Evolutionary conservation across 2,888 invertebrate species (phyloP), one percentile per base, ranked within the genome.

Genomic region (Chrysotoxum bicinctum): DNA sequence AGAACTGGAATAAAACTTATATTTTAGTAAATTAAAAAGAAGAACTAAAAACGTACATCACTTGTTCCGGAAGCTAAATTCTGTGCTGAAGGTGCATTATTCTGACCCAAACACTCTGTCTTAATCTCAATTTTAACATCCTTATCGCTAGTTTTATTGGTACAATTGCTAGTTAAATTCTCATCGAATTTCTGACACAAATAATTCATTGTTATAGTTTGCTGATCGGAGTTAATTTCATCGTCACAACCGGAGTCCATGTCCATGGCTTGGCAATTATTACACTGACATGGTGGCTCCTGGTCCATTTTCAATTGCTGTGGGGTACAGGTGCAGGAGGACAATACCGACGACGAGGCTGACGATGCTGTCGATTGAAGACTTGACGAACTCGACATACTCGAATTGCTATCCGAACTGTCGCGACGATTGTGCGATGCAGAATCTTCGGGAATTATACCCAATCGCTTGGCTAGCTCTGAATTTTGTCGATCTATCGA

Each of bases 181-280:
- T 92, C 91, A 87, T 92, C 91, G 84, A 92, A 92, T 89, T 91
- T 91, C 88, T 92, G 92, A 89, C 92, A 92, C 88, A 92, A 89
- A 87, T 91, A 91, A 77, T 92, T 92, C 76, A 91, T 88, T 68
- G 90, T 89, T 54, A 85, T 69, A 2, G 89, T 88, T 16, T 89
- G 88, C 58, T 90, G 90, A 56, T 90, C 89, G 74, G 89, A 90
- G 4, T 90, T 87, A 19, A 45, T 48, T 80, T 91, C 91, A 85
- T 92, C 92, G 77, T 91, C 91, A 70, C 91, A 91, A 56, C 91
- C 91, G 45, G 91, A 91, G 48, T 91, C 91, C 87, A 89, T 89
- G 50, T 91, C 90, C 87, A 89, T 87, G 50, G 89, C 78, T 87
- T 89, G 88, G 69, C 89, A 89, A 45, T 88, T 87, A 62, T 74